phyloP scores from a whole-genome alignment of 2,113 vertebrate genomes.

The Trematocara unimaculatum region DNA sequence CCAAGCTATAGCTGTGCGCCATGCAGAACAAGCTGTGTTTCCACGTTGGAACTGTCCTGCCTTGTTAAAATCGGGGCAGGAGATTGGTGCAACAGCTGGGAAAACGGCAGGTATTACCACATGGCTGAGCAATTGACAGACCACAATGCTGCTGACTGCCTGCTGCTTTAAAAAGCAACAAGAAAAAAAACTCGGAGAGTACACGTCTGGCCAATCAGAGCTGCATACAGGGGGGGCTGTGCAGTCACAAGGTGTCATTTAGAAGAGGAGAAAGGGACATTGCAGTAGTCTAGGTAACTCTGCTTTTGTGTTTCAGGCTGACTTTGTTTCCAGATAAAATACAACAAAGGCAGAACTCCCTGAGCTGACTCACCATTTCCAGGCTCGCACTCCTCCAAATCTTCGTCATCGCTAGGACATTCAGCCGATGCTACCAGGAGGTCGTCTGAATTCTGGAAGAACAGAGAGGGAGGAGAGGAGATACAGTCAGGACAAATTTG shows the following conservation, averaged over 20 bases:
- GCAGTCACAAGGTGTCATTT: background rate
- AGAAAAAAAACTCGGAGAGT: background rate
- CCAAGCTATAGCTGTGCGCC: conserved; percentile 23
- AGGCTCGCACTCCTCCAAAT: conserved; percentile 93
- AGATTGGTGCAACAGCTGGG: conserved; percentile 40
- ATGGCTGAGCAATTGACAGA: background rate
- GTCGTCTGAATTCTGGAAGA: conserved; percentile 86
- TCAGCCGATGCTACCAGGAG: conserved; percentile 91
- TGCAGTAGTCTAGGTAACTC: background rate
- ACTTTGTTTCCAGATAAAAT: background rate
- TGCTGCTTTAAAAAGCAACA: conserved; percentile 17
- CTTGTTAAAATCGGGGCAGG: conserved; percentile 16
- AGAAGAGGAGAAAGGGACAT: background rate
- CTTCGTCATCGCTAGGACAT: conserved; percentile 92
- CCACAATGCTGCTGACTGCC: background rate
- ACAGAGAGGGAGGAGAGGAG: background rate
- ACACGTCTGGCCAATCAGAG: conserved; percentile 41
- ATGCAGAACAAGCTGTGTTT: conserved; percentile 3
- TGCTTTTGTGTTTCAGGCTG: background rate
- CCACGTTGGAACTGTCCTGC: conserved; percentile 19
- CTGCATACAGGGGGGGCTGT: conserved; percentile 32
- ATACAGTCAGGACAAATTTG: background rate
- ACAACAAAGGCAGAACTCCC: conserved; percentile 43
- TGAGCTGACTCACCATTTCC: conserved; percentile 87
- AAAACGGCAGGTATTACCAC: conserved; percentile 25